Base-by-base conservation (phyloP, 2,888 invertebrate species). In the Morpho deidamia region DNA sequence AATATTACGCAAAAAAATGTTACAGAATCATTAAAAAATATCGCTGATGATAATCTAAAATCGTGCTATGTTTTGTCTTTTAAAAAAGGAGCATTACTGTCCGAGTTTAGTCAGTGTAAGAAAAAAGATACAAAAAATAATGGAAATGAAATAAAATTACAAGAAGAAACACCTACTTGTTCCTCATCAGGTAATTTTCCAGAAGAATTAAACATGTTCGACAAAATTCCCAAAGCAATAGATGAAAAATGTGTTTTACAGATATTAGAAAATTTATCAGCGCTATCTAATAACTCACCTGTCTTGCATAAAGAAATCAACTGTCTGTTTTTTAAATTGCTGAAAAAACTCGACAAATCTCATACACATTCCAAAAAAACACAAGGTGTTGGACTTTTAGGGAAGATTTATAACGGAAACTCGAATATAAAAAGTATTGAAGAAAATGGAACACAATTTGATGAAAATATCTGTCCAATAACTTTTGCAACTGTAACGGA, bases 201-300 rank as follows among this genome's bases (percentile, higher is more conserved):
- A 34, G 66, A 71, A 1, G 69, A 72, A 44, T 45, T 72, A 10
- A 55, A 70, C 0, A n/a, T 72, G 38, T 73, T 72, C 48, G 72
- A 81, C 35, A 74, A 70, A 53, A 58, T 72, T 7, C 74, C 78
- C 0, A 73, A 68, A 55, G 66, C 73, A 7, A 78, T 87, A 4
- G 80, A 86, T 39, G 84, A 86, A 53, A 75, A 76, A 54, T 83
- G 83, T 51, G 80, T 87, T 44, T 51, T 84, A 1, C 59, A 80
- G n/a, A 59, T 86, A 3, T 59, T 86, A 35, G 82, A 85, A 67
- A 81, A 85, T 63, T 64, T 86, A 11, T 68, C 74, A 2, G 57
- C 74, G 5, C 65, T 87, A 0, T 80, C 86, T 0, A 78, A 77
- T 61, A 76, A 71, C 45, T 51, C 63, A 8, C 61, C 59, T 7